These are phyloP conservation scores for Acheta domesticus DNA, from an alignment of 2,888 invertebrate species.

Conservation along the genomic window DNA sequence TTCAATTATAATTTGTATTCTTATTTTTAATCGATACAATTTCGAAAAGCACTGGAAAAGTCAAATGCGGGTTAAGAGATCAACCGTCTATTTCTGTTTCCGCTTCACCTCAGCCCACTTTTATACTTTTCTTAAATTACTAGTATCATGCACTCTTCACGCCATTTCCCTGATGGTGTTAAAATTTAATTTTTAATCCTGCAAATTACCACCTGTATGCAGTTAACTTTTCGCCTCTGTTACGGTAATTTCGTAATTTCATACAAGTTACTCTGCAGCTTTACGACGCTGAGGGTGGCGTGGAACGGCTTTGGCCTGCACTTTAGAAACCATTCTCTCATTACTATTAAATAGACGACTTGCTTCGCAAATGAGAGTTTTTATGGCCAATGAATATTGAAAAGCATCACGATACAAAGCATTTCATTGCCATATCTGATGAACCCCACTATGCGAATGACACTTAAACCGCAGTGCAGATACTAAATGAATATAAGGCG, in stretches of 20 bases:
- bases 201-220: background rate
- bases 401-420: background rate
- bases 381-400: background rate
- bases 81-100: background rate
- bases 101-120: background rate
- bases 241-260: background rate
- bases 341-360: slow-evolving; percentile 4
- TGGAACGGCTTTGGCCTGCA: background rate
- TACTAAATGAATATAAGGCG: no score
- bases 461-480: background rate
- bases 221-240: background rate
- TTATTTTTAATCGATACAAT: no score
- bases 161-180: background rate
- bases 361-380: background rate
- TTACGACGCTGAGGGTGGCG: background rate
- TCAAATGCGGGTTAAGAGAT: background rate
- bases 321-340: background rate
- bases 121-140: background rate
- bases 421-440: background rate
- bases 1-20: no score
- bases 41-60: background rate
- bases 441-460: background rate
- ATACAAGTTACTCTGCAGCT: background rate
- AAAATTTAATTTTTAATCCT: slow-evolving; percentile 18
- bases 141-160: background rate